phyloP scores from a whole-genome alignment of 2,888 invertebrate species.

The Muschampia plurimacula region DNA sequence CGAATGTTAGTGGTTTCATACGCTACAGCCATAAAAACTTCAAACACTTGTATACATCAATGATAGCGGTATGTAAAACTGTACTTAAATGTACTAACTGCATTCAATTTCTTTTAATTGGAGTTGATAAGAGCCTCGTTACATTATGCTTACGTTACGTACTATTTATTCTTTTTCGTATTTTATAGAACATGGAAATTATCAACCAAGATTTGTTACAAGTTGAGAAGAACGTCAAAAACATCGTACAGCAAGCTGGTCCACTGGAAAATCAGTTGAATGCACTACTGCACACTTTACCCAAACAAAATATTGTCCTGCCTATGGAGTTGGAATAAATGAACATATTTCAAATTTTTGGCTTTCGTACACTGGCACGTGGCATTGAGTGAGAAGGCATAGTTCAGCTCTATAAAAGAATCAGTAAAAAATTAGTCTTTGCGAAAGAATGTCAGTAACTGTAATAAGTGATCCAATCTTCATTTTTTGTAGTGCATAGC shows the following conservation, averaged over 20 bases:
- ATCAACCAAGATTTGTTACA: slow-evolving; percentile 75
- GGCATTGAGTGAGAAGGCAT: background rate
- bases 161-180: background rate
- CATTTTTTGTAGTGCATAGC: no score
- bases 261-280: slow-evolving; percentile 71
- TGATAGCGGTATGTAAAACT: slow-evolving; percentile 62
- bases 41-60: slow-evolving; percentile 68
- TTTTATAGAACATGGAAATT: slow-evolving; percentile 71
- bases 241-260: slow-evolving; percentile 64
- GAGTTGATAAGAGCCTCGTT: background rate
- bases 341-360: background rate
- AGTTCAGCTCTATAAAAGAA: background rate
- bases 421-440: background rate
- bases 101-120: background rate
- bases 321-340: slow-evolving; percentile 62
- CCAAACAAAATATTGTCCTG: slow-evolving; percentile 59
- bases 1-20: slow-evolving; percentile 78
- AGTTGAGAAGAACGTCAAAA: slow-evolving; percentile 72
- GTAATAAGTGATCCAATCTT: background rate
- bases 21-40: slow-evolving; percentile 71
- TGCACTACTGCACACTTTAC: slow-evolving; percentile 66
- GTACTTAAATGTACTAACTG: background rate
- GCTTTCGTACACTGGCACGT: slow-evolving; percentile 1
- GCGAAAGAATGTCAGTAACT: background rate
- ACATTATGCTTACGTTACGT: background rate